Evolutionary conservation across 2,888 invertebrate species (phyloP).

Genomic region (Malachius bipustulatus): DNA sequence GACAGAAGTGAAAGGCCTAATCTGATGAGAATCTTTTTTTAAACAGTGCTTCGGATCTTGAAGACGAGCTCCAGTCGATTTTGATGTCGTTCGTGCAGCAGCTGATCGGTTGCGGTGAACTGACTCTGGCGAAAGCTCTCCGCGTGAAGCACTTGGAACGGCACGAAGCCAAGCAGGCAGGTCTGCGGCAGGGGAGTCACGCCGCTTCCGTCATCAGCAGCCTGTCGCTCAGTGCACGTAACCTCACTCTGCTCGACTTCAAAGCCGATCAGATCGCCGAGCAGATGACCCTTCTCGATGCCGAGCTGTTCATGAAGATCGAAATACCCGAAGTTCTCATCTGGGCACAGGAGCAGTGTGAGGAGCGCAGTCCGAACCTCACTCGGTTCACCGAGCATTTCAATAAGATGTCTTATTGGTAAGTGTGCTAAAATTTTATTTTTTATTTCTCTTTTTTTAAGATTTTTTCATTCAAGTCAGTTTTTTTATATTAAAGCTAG

Average conservation of each 20-base stretch:
- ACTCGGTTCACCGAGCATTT: conserved; percentile 97
- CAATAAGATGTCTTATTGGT: conserved; percentile 98
- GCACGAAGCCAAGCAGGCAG: conserved; percentile 36
- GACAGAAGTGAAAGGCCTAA: too few relatives aligned
- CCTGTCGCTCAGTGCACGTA: conserved; percentile 31
- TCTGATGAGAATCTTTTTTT: too few relatives aligned
- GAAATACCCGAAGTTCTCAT: conserved; percentile 94
- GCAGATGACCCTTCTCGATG: conserved; percentile 95
- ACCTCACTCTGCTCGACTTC: conserved; percentile 71
- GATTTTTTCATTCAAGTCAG: neutral
- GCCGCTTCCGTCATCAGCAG: conserved; percentile 15
- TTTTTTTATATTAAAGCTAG: too few relatives aligned
- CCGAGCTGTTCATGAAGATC: conserved; percentile 89
- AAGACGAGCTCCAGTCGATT: conserved; percentile 63
- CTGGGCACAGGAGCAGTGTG: conserved; percentile 96
- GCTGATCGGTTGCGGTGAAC: conserved; percentile 81
- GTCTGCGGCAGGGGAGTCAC: conserved; percentile 19
- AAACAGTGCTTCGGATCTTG: conserved; percentile 71
- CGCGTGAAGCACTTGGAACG: conserved; percentile 86
- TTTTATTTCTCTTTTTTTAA: conserved; percentile 2
- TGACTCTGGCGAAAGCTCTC: conserved; percentile 81
- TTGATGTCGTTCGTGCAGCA: conserved; percentile 91
- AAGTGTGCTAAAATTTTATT: too few relatives aligned
- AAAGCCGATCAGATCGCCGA: conserved; percentile 93
- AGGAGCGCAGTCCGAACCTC: conserved; percentile 92